Evolutionary conservation across 1,140 invertebrate species (phyloP), one percentile per base, ranked within the genome.

Genomic region (Chlorops oryzae): DNA sequence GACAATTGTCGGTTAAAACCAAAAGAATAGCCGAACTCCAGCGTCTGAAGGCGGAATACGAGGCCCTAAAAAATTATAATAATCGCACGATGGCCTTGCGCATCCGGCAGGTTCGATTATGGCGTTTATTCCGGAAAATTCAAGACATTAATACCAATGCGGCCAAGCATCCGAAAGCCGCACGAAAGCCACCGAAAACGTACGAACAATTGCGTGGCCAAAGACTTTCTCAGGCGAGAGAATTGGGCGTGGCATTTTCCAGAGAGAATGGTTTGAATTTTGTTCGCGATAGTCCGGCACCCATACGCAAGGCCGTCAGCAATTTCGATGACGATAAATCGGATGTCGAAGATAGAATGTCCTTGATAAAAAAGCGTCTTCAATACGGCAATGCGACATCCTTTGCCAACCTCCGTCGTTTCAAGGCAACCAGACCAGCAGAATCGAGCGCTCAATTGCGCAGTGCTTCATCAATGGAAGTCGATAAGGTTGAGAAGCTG

Each of bases 41-140:
- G 49, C 53, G 55, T 0, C 39, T 68, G 39, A 49, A 61, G 6
- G 65, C 67, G 37, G 65, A 68, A 47, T 68, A 68, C 17, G 65
- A 68, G 6, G 55, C 65, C 15, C 65, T 68, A 12, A 61, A 65
- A 37, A 61, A 63, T 45, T 68, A 68, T 42, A 65, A 68, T 12
- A 65, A 68, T 40, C 62, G 52, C 39, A 63, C 62, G 21, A 68
- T 68, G n/a, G 65, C 67, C 47, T 52, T 62, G 13, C 68, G 68
- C 46, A 68, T 68, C 65, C 65, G 65, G 0, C 57, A 68, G 44
- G 59, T 68, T 49, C 63, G 65, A 0, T 32, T 68, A 17, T 68
- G 63, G 55, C 61, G 65, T 1, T 41, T 68, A 3, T 68, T 68
- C 20, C 56, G 59, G 3, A 59, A 68, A 24, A 68, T 68, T 15